Base-by-base conservation (phyloP, 2,797 vertebrate genomes). In the Carapus acus region DNA sequence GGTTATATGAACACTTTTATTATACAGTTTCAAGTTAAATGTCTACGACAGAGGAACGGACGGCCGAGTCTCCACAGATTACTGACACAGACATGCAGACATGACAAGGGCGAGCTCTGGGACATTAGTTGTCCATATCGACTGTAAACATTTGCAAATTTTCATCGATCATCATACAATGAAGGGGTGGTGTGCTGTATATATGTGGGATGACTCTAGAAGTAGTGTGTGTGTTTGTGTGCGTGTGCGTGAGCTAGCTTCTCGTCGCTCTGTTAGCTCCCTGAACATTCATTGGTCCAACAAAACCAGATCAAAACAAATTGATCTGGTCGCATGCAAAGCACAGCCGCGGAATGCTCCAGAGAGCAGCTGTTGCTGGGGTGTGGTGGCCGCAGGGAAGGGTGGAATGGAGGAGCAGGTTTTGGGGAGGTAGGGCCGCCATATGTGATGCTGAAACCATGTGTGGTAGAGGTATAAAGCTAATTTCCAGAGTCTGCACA, bases 251-350 rank as follows among this genome's bases (percentile, higher is more conserved):
- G 17, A 7, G 15, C 23, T 7, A 43, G 20, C 16, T 13, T 61
- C 63, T 69, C 51, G 39, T 15, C 50, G 58, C 50, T 49, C 39
- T 22, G 36, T 59, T 50, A 23, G 41, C 24, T 14, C 37, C 18
- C 2, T 57, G 43, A 49, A 65, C 38, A 47, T 67, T 47, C 59
- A 62, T 58, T 62, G 56, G 24, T 46, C 51, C 31, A 63, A 38
- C 49, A 65, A 69, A 59, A 65, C 43, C 52, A 36, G 60, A 36
- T 39, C 49, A 51, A 36, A 69, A 55, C 50, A 58, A 67, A 58
- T 41, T 63, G 58, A 74, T 69, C n/a, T n/a, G n/a, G n/a, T n/a
- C n/a, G n/a, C n/a, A n/a, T n/a, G n/a, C n/a, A n/a, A n/a, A n/a
- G n/a, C n/a, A n/a, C 40, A 45, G 17, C 42, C 50, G 50, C 23